These are phyloP conservation scores for Ptilorrhoa leucosticta DNA, from an alignment of 2,113 vertebrate species.

Conservation along the genomic window DNA sequence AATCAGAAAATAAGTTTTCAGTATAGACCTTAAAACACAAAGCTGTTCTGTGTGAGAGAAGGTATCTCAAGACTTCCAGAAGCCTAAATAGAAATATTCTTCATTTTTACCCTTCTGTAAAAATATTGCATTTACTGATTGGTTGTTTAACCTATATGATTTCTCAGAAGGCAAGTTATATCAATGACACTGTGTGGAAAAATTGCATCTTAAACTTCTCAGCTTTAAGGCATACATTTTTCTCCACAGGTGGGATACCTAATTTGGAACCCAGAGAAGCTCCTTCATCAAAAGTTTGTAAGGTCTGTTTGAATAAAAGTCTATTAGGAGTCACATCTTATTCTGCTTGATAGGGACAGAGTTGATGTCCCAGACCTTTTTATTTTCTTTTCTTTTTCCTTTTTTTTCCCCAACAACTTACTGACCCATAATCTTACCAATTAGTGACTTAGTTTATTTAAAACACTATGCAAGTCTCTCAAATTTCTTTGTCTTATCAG, in stretches of 20 bases:
- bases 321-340: neutral
- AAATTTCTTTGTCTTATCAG: neutral
- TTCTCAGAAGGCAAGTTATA: neutral
- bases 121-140: neutral
- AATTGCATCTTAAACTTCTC: neutral
- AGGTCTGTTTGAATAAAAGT: neutral
- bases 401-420: neutral
- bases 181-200: neutral
- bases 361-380: neutral
- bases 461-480: neutral
- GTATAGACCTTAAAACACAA: neutral
- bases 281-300: neutral
- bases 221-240: neutral
- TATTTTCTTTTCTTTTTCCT: no score
- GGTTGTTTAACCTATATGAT: neutral
- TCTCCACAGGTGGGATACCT: neutral
- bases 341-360: neutral
- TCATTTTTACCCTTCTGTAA: neutral
- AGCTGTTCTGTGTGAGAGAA: neutral
- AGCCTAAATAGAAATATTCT: neutral
- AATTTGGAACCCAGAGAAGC: neutral
- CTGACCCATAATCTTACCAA: neutral
- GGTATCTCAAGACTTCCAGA: neutral
- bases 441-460: neutral
- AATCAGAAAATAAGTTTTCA: neutral